Conservation (phyloP, 1,140 invertebrate genomes). For the Drosophila leontia region DNA sequence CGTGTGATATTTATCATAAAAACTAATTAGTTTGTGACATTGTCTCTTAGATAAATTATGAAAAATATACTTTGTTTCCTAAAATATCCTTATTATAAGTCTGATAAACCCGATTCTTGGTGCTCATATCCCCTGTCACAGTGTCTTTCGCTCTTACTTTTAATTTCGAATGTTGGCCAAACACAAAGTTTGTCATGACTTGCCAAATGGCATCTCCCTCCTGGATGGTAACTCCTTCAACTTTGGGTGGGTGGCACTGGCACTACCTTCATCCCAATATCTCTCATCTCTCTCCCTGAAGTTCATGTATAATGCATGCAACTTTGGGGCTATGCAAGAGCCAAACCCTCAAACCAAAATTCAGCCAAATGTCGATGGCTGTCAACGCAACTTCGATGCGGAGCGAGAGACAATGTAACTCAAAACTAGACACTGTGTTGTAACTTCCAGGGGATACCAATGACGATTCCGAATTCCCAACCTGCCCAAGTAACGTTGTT, state of each 20-base stretch:
- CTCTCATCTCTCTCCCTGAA: not conserved
- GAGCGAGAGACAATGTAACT: constrained; percentile 70
- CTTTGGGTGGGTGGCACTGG: not conserved
- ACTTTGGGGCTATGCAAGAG: constrained; percentile 22
- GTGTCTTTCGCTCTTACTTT: constrained; percentile 26
- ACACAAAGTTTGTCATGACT: constrained; percentile 72
- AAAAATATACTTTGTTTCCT: not conserved
- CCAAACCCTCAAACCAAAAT: constrained; percentile 37
- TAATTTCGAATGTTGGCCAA: constrained; percentile 71
- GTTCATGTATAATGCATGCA: constrained; percentile 71
- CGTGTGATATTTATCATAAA: not conserved
- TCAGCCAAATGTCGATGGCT: constrained; percentile 57
- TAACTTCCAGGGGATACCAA: constrained; percentile 25
- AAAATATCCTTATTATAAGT: not conserved
- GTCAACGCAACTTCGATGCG: constrained; percentile 76
- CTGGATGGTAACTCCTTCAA: not conserved
- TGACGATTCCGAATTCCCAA: not conserved
- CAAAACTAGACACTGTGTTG: constrained; percentile 75
- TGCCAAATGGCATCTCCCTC: constrained; percentile 39
- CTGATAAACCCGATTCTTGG: not conserved
- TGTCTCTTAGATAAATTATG: not conserved
- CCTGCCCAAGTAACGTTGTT: constrained; percentile 9
- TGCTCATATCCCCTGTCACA: not conserved
- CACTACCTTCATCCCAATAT: not conserved
- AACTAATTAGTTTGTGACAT: not conserved